Base-by-base conservation (phyloP, 2,888 invertebrate species). In the Acholoe squamosa region DNA sequence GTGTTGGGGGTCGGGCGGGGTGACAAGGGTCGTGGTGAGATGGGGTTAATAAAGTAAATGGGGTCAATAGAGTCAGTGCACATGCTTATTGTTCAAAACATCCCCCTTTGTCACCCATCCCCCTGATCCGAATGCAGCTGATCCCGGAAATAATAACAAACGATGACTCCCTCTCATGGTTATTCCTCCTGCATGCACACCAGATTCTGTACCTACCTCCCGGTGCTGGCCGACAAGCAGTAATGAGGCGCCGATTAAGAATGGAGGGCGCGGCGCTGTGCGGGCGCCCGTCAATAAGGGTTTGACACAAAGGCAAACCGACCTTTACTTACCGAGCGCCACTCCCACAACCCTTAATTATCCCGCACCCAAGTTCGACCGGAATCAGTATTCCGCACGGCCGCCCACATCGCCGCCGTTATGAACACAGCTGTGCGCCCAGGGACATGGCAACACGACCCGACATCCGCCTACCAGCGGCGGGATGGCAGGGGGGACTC, bases 341-440 rank as follows among this genome's bases (percentile, higher is more conserved):
- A 5, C 34, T 43, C n/a, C 22, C 80, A 80, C 80, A 43, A 80
- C 80, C 80, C 33, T 80, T 80, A 80, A 80, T 80, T 80, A 80
- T 34, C 43, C 22, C 43, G n/a, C 34, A n/a, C 80, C 80, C 34
- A 34, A 43, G 16, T 34, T 28, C 80, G 34, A 33, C 80, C 80
- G 43, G 80, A 80, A 80, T 80, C 80, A 80, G 80, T 80, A 80
- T 80, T 80, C 80, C 43, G 80, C 80, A 22, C 80, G 14, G 80
- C 43, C 80, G 80, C 80, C 43, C 80, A 33, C 34, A 34, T 16
- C 14, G 22, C 80, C 16, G 34, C 33, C 34, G 80, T 80, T 80
- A 80, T 80, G 80, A 80, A 19, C 80, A 80, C 80, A 80, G 80
- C 80, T 80, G 80, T 80, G 43, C 33, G 34, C 43, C 34, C 28